phyloP scores from a whole-genome alignment of 2,888 invertebrate species.

The Troglohyphantes excavatus region DNA sequence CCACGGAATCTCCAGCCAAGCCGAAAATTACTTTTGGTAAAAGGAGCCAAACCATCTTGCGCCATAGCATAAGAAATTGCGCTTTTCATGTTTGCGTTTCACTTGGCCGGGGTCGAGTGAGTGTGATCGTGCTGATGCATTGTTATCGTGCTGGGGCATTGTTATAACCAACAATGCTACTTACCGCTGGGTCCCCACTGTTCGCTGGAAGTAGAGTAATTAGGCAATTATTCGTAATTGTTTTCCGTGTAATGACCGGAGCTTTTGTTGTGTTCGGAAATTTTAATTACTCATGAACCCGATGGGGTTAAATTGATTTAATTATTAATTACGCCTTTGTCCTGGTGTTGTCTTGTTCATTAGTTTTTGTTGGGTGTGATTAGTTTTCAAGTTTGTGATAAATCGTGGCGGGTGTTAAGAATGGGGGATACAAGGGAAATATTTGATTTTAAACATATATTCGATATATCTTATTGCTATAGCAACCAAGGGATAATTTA shows the following conservation, averaged over 20 bases:
- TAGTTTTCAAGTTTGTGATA: too few species aligned
- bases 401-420: too few species aligned
- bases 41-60: not conserved
- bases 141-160: not conserved
- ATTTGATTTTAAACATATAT: too few species aligned
- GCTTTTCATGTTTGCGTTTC: not conserved
- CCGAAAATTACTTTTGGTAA: conserved; percentile 9
- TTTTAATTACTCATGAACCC: conserved; percentile 5
- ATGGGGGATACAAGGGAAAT: too few species aligned
- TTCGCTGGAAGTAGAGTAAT: not conserved
- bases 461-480: too few species aligned
- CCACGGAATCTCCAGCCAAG: not conserved
- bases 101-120: not conserved
- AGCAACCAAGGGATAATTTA: too few species aligned
- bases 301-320: not conserved
- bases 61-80: not conserved
- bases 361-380: too few species aligned
- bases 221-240: not conserved
- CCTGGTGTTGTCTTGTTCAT: too few species aligned
- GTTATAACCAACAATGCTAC: not conserved
- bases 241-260: not conserved
- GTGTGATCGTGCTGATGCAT: not conserved
- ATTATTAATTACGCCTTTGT: not conserved
- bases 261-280: not conserved
- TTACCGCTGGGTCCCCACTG: not conserved